A percentile compares a stretch with the other conserved stretches of the same genome.
Conservation (phyloP, 1,140 invertebrate genomes). For the Protaetia brevitarsis region DNA sequence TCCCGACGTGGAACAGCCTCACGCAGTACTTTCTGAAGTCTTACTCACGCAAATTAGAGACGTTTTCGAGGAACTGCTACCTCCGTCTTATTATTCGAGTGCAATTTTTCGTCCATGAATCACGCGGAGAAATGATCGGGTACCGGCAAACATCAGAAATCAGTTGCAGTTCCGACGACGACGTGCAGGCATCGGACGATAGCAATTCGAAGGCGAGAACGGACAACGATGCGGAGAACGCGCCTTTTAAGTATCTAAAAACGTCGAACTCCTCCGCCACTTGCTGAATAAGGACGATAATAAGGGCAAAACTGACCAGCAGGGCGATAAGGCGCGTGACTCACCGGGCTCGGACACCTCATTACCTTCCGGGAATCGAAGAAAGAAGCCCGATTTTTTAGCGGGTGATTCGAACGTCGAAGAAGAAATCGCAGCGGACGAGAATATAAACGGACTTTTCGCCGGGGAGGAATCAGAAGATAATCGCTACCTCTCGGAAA, state of each 20-base stretch:
- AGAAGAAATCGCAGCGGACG: not conserved
- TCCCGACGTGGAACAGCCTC: not conserved
- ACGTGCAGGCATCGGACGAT: not conserved
- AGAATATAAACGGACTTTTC: not conserved
- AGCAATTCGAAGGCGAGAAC: not conserved
- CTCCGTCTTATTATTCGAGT: not conserved
- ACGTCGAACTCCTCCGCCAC: conserved; percentile 32
- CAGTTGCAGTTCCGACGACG: conserved; percentile 11
- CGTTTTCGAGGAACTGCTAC: conserved; percentile 5
- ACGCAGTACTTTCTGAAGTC: not conserved
- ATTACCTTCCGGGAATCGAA: conserved; percentile 27
- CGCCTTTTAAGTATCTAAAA: conserved; percentile 26
- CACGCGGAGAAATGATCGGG: not conserved
- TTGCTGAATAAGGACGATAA: conserved; percentile 19
- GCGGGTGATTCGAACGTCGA: conserved; percentile 5
- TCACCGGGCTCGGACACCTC: not conserved
- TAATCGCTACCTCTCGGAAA: not conserved
- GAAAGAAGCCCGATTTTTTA: conserved; percentile 23
- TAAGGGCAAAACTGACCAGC: not conserved
- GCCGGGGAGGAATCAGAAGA: not conserved
- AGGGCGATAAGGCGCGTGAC: conserved; percentile 10
- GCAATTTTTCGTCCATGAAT: conserved; percentile 12
- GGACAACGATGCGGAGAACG: not conserved
- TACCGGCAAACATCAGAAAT: not conserved
- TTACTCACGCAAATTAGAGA: conserved; percentile 18